These are phyloP conservation scores for Drosophila novamexicana DNA, from an alignment of 1,140 invertebrate species.

Conservation along the genomic window DNA sequence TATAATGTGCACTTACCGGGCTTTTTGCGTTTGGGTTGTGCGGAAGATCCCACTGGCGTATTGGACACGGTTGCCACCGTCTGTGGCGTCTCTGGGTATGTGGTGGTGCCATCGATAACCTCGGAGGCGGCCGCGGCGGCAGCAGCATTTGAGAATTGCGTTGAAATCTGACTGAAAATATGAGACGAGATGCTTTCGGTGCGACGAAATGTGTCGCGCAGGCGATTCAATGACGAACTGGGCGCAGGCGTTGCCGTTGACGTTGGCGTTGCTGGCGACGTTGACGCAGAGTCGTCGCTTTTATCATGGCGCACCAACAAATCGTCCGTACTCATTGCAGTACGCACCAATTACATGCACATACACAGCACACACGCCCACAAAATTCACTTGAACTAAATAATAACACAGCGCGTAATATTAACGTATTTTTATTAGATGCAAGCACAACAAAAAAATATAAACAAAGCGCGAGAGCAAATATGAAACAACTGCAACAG, in stretches of 20 bases:
- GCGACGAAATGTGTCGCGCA: conserved; percentile 78
- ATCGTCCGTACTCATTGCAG: conserved; percentile 70
- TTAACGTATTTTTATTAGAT: not conserved
- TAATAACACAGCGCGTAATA: not conserved
- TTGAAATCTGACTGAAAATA: conserved; percentile 71
- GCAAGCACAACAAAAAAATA: conserved; percentile 51
- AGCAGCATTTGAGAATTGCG: conserved; percentile 75
- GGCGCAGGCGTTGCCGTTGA: conserved; percentile 45
- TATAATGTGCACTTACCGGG: conserved; percentile 63
- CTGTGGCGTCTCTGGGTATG: conserved; percentile 51
- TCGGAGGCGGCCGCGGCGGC: conserved; percentile 68
- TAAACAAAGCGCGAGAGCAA: conserved; percentile 44
- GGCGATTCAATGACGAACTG: conserved; percentile 68
- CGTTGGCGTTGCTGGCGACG: conserved; percentile 41
- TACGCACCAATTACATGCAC: conserved; percentile 19
- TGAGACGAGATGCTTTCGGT: conserved; percentile 77
- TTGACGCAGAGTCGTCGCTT: conserved; percentile 69
- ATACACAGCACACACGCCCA: conserved; percentile 16
- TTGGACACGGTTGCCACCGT: conserved; percentile 10
- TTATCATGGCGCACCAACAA: conserved; percentile 71
- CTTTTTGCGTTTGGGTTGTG: conserved; percentile 58
- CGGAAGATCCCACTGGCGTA: not conserved
- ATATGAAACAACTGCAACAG: conserved; percentile 54
- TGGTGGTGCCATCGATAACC: conserved; percentile 73
- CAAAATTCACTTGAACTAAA: conserved; percentile 1